phyloP scores from a whole-genome alignment of 2,797 vertebrate genomes.

The Typhlichthys subterraneus region DNA sequence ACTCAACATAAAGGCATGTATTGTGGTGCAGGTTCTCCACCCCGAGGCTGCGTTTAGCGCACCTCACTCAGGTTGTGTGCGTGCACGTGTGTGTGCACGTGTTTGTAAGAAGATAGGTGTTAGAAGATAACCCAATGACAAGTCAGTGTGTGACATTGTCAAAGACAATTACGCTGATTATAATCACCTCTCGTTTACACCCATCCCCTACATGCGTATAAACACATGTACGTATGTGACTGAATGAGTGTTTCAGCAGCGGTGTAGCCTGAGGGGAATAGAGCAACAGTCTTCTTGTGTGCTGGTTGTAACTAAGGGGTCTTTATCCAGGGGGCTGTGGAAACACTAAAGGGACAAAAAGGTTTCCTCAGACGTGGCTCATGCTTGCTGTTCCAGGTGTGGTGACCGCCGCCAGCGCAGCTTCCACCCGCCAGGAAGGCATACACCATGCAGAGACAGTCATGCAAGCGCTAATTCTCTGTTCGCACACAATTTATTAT shows the following conservation, averaged over 20 bases:
- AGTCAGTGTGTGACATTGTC: too few species aligned
- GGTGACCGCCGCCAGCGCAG: constrained; percentile 53
- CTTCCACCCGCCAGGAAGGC: constrained; percentile 56
- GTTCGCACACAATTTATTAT: not conserved
- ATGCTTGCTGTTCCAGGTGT: constrained; percentile 59
- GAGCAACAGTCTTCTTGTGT: constrained; percentile 69
- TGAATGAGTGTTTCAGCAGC: constrained; percentile 12
- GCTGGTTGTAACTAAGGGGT: constrained; percentile 63
- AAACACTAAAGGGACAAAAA: constrained; percentile 53
- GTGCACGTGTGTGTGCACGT: not conserved
- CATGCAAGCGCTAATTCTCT: not conserved
- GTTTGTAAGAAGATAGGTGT: not conserved
- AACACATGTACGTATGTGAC: not conserved
- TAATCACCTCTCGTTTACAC: too few species aligned
- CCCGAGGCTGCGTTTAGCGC: not conserved
- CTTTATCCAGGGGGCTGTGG: constrained; percentile 65
- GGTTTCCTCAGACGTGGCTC: constrained; percentile 60
- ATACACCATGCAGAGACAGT: not conserved
- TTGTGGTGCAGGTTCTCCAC: constrained; percentile 11
- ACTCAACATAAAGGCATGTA: constrained; percentile 20
- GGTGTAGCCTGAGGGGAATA: constrained; percentile 50
- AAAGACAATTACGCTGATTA: too few species aligned
- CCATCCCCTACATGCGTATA: too few species aligned
- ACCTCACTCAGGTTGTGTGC: constrained; percentile 24
- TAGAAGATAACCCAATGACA: too few species aligned